A percentile compares a stretch with the other conserved stretches of the same genome.
phyloP scores from a whole-genome alignment of 2,797 vertebrate genomes.

The Iguana delicatissima region DNA sequence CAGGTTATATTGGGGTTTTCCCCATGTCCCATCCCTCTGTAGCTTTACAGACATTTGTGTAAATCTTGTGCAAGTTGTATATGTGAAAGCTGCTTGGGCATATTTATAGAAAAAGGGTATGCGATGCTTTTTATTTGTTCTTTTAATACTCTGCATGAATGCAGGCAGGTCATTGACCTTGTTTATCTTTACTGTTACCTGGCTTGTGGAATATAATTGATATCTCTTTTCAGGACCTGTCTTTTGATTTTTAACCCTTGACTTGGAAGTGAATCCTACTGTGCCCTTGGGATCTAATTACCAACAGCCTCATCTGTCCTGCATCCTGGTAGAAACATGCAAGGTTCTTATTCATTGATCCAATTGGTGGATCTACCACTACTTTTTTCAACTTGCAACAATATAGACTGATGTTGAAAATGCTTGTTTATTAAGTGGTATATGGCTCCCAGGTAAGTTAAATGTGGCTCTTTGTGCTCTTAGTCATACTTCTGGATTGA shows the following conservation, averaged over 20 bases:
- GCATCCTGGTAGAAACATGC: conserved; percentile 5
- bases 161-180: conserved; percentile 36
- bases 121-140: not conserved
- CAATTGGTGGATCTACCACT: not conserved
- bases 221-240: conserved; percentile 25
- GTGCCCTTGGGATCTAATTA: conserved; percentile 3
- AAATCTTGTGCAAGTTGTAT: not conserved
- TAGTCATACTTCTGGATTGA: not conserved
- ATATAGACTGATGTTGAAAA: not conserved
- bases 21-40: too few species aligned
- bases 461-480: not conserved
- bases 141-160: conserved; percentile 40
- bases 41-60: too few species aligned
- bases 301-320: not conserved
- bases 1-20: too few species aligned
- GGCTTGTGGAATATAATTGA: conserved; percentile 10
- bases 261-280: not conserved
- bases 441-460: conserved; percentile 15
- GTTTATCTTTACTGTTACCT: not conserved
- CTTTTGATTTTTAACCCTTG: conserved; percentile 30
- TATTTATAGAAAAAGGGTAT: not conserved
- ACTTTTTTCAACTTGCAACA: not conserved
- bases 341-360: not conserved
- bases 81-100: too few species aligned
- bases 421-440: conserved; percentile 5